These are phyloP conservation scores for Loriculus beryllinus DNA, from an alignment of 2,797 vertebrate genomes.

Conservation along the genomic window DNA sequence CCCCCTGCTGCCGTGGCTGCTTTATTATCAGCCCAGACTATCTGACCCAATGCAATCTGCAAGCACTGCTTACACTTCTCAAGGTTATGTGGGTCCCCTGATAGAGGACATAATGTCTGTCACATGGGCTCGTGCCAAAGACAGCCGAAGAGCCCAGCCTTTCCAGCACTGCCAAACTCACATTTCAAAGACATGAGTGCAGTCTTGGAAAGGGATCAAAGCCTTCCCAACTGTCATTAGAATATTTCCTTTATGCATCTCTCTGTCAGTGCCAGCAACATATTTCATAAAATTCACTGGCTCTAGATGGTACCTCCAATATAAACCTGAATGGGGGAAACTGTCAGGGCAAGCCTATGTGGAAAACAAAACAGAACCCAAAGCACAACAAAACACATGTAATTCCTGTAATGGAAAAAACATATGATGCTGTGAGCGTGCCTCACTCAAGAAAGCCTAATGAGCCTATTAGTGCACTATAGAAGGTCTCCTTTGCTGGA, in stretches of 20 bases:
- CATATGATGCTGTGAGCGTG: neutral
- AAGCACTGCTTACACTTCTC: conserved; percentile 48
- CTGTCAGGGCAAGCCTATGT: conserved; percentile 70
- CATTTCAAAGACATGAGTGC: conserved; percentile 81
- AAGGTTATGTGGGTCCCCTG: conserved; percentile 70
- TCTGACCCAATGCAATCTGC: conserved; percentile 12
- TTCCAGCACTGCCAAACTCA: conserved; percentile 72
- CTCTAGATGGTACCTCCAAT: conserved; percentile 71
- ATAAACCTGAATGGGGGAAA: conserved; percentile 71
- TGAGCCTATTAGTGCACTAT: conserved; percentile 30
- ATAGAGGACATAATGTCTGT: conserved; percentile 72
- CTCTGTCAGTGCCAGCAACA: conserved; percentile 71
- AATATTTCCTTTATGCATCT: conserved; percentile 80
- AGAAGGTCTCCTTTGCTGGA: conserved; percentile 44
- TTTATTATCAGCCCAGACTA: conserved; percentile 60
- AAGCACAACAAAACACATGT: conserved; percentile 63
- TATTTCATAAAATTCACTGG: conserved; percentile 77
- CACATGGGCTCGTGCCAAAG: conserved; percentile 65
- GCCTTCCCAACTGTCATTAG: conserved; percentile 78
- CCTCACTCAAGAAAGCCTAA: conserved; percentile 31
- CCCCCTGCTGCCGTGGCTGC: neutral
- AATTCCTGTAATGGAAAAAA: conserved; percentile 65
- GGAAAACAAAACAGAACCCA: conserved; percentile 69
- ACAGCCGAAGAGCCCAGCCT: conserved; percentile 73
- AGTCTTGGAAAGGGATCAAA: conserved; percentile 80